These are phyloP conservation scores for Chelidonichthys spinosus DNA, from an alignment of 2,797 vertebrate species.

Conservation along the genomic window DNA sequence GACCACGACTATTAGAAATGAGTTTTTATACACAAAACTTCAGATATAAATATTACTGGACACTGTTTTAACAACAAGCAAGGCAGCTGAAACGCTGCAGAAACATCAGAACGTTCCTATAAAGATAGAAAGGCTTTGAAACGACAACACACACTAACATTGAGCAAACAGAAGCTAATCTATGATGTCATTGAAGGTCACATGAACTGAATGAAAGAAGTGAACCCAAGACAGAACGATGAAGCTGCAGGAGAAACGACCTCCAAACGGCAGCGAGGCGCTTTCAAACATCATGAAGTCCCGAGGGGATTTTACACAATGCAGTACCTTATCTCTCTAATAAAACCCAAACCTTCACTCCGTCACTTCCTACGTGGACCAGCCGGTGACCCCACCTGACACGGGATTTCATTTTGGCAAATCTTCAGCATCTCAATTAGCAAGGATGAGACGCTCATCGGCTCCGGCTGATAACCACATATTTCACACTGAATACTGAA, in stretches of 20 bases:
- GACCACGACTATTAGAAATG: background rate
- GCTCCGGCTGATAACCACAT: constrained; percentile 11
- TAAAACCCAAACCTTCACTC: background rate
- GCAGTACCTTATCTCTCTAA: background rate
- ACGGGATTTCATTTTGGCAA: constrained; percentile 29
- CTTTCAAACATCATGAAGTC: background rate
- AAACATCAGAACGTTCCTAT: background rate
- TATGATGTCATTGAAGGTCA: no score
- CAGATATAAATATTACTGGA: background rate
- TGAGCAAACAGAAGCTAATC: no score
- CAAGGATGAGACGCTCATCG: constrained; percentile 1
- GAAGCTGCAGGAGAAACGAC: background rate
- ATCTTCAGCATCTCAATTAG: constrained; percentile 44
- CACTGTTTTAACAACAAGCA: background rate
- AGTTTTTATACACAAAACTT: constrained; percentile 3
- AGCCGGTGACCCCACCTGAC: constrained; percentile 5
- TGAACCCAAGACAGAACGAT: no score
- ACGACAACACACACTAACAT: background rate
- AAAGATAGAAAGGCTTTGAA: background rate
- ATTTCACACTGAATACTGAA: constrained; percentile 26
- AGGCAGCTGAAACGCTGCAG: background rate
- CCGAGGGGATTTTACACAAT: background rate
- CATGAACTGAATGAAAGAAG: no score
- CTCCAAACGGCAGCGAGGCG: background rate
- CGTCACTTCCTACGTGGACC: background rate